Conservation (phyloP, 1,140 invertebrate species). For the Atta colombica region DNA sequence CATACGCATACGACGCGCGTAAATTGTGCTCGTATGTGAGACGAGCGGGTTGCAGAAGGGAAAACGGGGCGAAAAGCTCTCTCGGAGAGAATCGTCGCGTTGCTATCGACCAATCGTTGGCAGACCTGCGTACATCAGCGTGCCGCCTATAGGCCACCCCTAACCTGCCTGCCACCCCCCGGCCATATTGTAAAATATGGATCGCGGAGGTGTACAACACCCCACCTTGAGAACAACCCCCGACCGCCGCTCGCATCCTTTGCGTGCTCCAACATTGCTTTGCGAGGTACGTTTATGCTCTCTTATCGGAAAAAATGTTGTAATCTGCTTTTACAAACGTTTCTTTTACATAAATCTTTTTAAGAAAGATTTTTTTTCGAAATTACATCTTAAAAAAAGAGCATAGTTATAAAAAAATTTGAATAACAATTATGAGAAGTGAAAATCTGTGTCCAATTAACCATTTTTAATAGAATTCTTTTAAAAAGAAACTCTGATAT, state of each 20-base stretch:
- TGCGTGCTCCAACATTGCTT: conserved; percentile 59
- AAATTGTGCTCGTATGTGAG: conserved; percentile 70
- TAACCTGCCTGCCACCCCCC: conserved; percentile 82
- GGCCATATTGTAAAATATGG: conserved; percentile 86
- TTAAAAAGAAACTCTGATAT: not conserved
- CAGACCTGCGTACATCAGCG: conserved; percentile 85
- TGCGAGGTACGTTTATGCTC: conserved; percentile 10
- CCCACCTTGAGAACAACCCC: conserved; percentile 74
- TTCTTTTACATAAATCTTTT: not conserved
- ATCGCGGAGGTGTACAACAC: conserved; percentile 84
- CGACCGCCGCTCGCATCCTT: conserved; percentile 58
- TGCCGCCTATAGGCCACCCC: conserved; percentile 83
- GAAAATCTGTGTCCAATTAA: not conserved
- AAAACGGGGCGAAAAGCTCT: conserved; percentile 59
- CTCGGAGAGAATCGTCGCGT: conserved; percentile 80
- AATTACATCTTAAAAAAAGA: not conserved
- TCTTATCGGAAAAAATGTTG: not conserved
- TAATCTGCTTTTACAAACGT: not conserved
- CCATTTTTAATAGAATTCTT: not conserved
- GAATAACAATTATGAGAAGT: no score
- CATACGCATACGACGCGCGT: conserved; percentile 67
- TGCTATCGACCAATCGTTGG: conserved; percentile 84
- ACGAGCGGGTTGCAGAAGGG: conserved; percentile 28
- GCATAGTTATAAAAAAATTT: not conserved
- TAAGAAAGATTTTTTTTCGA: not conserved